These are phyloP conservation scores for Tachina fera DNA, from an alignment of 2,888 invertebrate genomes.

Conservation along the genomic window DNA sequence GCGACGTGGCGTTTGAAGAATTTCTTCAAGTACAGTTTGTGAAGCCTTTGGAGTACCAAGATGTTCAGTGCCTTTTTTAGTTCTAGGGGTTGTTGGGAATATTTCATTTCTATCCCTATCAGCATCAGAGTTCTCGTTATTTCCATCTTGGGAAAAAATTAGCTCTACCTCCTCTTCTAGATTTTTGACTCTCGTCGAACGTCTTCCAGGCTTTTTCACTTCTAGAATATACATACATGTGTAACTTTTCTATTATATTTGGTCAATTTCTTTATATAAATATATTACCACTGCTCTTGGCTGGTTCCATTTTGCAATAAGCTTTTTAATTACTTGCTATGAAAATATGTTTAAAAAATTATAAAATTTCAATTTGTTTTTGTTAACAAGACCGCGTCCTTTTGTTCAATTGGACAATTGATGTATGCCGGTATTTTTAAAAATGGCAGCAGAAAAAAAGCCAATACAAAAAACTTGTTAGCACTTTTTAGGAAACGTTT, in stretches of 20 bases:
- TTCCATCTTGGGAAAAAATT: conserved; percentile 57
- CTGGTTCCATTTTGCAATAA: not conserved
- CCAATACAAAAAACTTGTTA: conserved; percentile 23
- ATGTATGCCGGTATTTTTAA: conserved; percentile 57
- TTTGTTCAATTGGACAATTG: conserved; percentile 15
- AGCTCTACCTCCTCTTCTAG: conserved; percentile 67
- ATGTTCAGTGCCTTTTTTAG: not conserved
- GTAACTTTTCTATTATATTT: not conserved
- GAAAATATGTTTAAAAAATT: not conserved
- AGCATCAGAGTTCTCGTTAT: conserved; percentile 31
- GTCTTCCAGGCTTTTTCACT: conserved; percentile 13
- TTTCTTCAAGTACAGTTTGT: conserved; percentile 26
- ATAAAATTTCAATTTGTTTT: not conserved
- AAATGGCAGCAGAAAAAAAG: conserved; percentile 54
- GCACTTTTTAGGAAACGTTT: conserved; percentile 59
- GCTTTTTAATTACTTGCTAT: not conserved
- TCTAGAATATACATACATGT: not conserved
- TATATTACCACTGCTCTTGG: conserved; percentile 40
- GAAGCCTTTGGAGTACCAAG: conserved; percentile 29
- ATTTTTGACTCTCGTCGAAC: conserved; percentile 54
- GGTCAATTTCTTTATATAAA: not conserved
- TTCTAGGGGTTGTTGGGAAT: conserved; percentile 19
- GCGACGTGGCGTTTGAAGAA: conserved; percentile 77
- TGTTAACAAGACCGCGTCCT: conserved; percentile 25
- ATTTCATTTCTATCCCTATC: not conserved